These are phyloP conservation scores for Chymomyza amoena DNA, from an alignment of 2,888 invertebrate species.

Conservation along the genomic window DNA sequence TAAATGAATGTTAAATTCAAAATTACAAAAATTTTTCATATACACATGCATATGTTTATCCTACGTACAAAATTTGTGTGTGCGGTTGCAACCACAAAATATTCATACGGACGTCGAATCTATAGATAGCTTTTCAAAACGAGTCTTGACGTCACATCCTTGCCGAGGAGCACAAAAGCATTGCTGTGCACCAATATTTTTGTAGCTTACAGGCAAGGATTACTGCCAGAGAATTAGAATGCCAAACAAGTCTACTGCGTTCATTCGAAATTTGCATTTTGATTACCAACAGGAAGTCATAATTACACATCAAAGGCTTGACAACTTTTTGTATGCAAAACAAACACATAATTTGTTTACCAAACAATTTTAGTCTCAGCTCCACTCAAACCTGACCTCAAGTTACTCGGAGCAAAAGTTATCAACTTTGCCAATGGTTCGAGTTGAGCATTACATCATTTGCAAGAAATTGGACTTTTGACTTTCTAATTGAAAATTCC, in stretches of 20 bases:
- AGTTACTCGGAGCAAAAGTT: conserved; percentile 15
- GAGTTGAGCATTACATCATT: neutral
- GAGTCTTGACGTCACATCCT: neutral
- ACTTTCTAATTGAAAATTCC: conserved; percentile 70
- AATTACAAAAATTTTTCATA: conserved; percentile 67
- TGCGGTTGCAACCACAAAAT: conserved; percentile 66
- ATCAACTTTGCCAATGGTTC: conserved; percentile 37
- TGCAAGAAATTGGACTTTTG: conserved; percentile 40
- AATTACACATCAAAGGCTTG: conserved; percentile 61
- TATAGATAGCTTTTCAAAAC: neutral
- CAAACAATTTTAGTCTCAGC: conserved; percentile 52
- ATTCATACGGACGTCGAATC: conserved; percentile 55
- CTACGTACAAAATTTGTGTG: neutral
- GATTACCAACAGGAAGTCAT: conserved; percentile 67
- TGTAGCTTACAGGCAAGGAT: neutral
- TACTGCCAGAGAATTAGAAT: conserved; percentile 37
- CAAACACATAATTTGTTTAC: conserved; percentile 69
- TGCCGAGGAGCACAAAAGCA: too few relatives aligned
- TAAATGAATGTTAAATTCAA: conserved; percentile 69
- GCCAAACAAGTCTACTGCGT: conserved; percentile 28
- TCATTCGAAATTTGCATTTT: conserved; percentile 61
- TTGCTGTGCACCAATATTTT: neutral
- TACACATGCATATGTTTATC: neutral
- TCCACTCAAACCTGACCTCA: conserved; percentile 31
- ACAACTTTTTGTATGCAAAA: conserved; percentile 44